Evolutionary conservation across 2,888 invertebrate species (phyloP), one percentile per base, ranked within the genome.

Genomic region (Microctonus aethiopoides): DNA sequence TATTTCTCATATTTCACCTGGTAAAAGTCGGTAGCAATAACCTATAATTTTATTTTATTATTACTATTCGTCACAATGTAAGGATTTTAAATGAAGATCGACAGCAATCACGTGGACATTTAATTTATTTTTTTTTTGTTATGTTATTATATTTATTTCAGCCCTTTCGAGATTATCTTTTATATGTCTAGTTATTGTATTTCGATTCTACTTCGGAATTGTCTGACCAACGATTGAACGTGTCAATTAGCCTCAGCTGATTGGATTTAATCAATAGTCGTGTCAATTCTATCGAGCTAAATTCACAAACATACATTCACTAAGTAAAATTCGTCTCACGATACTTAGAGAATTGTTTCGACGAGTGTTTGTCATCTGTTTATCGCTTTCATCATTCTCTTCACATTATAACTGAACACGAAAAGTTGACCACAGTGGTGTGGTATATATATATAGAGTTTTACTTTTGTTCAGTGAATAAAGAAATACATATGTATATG

Each of bases 301-400:
- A 46, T 16, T 46, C 46, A 46, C 6, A 20, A 46, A 46, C 46
- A 81, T 72, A 71, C 67, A 70, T 54, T 69, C 68, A 71, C 64
- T 73, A 46, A 46, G 10, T 29, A 72, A 62, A 68, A 64, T 76
- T 75, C 70, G 78, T 82, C 82, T 79, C 82, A 82, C 83, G 84
- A 80, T 83, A 80, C 84, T 84, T 82, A 80, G n/a, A n/a, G 75
- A 78, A 73, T 80, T 77, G 79, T 79, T 77, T 76, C 73, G 68
- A 70, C 74, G 77, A 80, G 79, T 82, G 78, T 65, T 26, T 82
- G 78, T 26, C 29, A 29, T 29, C 20, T 56, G 82, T 79, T 82
- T 81, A 83, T 82, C 82, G 78, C 56, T 66, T 61, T 67, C 24
- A 46, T 70, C 13, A 22, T 62, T 6, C 62, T 59, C n/a, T 63